phyloP scores from a whole-genome alignment of 2,888 invertebrate genomes.

The Erpobdella octoculata region DNA sequence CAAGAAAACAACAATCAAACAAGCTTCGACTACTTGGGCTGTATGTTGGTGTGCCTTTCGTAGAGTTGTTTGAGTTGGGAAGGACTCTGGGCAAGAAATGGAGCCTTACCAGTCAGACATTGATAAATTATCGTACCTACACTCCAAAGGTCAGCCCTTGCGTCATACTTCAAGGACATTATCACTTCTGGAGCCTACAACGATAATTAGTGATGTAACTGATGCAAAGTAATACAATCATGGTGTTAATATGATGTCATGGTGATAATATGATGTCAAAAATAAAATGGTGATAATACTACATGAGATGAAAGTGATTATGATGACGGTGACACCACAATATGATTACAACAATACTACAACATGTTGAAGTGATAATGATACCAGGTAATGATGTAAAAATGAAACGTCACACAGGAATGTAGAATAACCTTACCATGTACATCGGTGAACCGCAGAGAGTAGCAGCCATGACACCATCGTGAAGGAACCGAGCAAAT shows the following conservation, averaged over 20 bases:
- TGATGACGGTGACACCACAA: no score
- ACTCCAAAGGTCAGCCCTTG: slow-evolving; percentile 98
- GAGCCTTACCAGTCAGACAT: slow-evolving; percentile 94
- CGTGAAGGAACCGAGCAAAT: slow-evolving; percentile 92
- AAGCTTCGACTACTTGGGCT: slow-evolving; percentile 50
- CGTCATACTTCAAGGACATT: slow-evolving; percentile 95
- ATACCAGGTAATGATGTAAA: neutral
- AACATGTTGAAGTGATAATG: neutral
- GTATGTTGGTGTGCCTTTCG: slow-evolving; percentile 69
- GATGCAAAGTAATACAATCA: neutral
- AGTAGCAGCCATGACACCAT: slow-evolving; percentile 98
- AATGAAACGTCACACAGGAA: neutral
- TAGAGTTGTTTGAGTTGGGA: slow-evolving; percentile 93
- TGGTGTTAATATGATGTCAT: neutral
- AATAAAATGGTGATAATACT: neutral
- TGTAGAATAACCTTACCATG: slow-evolving; percentile 65
- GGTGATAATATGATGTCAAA: no score
- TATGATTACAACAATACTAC: neutral
- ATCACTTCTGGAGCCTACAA: slow-evolving; percentile 99
- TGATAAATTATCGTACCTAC: slow-evolving; percentile 96
- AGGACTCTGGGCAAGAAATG: slow-evolving; percentile 94
- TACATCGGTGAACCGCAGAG: slow-evolving; percentile 99
- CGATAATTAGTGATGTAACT: slow-evolving; percentile 22
- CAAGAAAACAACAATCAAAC: neutral
- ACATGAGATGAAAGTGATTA: neutral